Conservation (phyloP, 2,797 vertebrate species). For the Tragelaphus oryx region DNA sequence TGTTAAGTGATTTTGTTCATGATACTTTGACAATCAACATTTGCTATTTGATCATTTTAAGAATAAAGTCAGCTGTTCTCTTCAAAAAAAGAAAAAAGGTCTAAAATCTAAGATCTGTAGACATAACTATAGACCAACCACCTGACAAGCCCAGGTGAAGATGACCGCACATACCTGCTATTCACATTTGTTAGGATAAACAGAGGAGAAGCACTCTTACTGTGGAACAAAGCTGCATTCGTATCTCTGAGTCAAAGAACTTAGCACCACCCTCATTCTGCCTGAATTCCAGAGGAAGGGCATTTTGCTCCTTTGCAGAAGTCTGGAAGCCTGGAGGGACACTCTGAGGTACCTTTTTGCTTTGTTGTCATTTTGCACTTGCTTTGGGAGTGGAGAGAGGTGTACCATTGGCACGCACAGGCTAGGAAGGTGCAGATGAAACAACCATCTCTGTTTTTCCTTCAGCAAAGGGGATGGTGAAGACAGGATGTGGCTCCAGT, state of each 20-base stretch:
- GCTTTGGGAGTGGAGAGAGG: neutral
- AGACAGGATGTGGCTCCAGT: neutral
- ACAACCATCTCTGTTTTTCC: neutral
- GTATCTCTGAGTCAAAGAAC: neutral
- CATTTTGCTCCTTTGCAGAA: neutral
- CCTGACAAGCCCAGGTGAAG: neutral
- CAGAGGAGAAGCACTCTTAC: neutral
- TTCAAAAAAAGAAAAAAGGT: neutral
- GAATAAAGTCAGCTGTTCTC: neutral
- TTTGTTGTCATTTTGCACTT: neutral
- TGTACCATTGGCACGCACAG: neutral
- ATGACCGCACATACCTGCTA: neutral
- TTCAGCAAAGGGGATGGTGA: neutral
- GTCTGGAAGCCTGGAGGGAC: neutral
- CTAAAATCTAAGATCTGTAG: neutral
- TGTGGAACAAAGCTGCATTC: neutral
- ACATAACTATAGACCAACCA: neutral
- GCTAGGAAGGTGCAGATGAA: neutral
- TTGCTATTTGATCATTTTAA: neutral
- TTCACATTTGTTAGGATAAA: neutral
- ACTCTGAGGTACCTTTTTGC: neutral
- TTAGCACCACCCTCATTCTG: neutral
- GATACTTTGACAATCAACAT: neutral
- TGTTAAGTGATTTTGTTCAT: neutral
- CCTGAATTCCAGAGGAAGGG: neutral